These are phyloP conservation scores for Rhimphoctona megacephalus DNA, from an alignment of 2,888 invertebrate genomes.

Conservation along the genomic window DNA sequence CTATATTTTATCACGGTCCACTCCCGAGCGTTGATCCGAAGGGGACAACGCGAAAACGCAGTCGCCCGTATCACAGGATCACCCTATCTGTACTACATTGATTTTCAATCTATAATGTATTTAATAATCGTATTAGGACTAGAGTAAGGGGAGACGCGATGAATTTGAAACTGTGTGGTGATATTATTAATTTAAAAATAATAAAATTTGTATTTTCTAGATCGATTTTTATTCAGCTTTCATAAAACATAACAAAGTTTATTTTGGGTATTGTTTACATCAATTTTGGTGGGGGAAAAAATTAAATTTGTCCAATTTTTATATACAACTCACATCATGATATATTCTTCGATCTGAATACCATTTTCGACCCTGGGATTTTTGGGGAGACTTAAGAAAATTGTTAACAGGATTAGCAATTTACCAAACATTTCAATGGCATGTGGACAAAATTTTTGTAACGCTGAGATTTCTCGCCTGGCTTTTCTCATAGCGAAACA, in stretches of 20 bases:
- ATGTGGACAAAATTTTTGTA: background rate
- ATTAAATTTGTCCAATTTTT: background rate
- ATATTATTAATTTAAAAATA: background rate
- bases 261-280: background rate
- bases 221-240: background rate
- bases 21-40: constrained; percentile 24
- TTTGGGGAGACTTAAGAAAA: background rate
- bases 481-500: background rate
- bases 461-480: background rate
- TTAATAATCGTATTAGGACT: constrained; percentile 69
- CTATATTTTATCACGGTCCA: constrained; percentile 59
- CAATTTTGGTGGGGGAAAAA: background rate
- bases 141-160: constrained; percentile 33
- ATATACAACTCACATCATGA: background rate
- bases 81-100: constrained; percentile 70
- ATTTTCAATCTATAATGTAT: constrained; percentile 72
- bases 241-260: background rate
- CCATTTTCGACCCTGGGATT: background rate
- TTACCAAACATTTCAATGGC: background rate
- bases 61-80: constrained; percentile 69
- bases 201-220: background rate
- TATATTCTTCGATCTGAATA: background rate
- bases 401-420: background rate
- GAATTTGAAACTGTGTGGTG: background rate
- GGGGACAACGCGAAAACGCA: constrained; percentile 57